Evolutionary conservation across 2,113 vertebrate genomes (phyloP), one percentile per base, ranked within the genome.

Genomic region (Regulus satrapa): DNA sequence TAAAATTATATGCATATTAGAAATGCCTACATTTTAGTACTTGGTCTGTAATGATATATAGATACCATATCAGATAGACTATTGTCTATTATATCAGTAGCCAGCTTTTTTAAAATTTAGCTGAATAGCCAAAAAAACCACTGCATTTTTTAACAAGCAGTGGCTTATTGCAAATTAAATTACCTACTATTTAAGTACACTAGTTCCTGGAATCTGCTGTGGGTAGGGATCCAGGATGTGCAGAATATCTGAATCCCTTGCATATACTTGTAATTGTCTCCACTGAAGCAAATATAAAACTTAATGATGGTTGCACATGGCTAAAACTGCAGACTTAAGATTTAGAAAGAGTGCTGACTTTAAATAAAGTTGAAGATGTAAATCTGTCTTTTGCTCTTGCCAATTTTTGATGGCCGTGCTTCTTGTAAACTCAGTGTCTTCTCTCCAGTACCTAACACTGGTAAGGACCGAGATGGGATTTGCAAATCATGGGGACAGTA

Each of bases 401-500:
- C 54, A 43, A 8, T 66, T 92, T 94, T 82, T 92, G 18, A 19
- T 94, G 90, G 61, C 43, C 2, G 6, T 88, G 64, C 75, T 83
- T 74, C 54, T 90, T 79, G 76, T 86, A 88, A 95, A 90, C 21
- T 80, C 66, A 10, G 24, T 92, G 63, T 97, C 23, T 97, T 92
- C 38, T 96, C 88, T 89, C 94, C 95, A 99, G 99, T 99, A 94
- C 99, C 99, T 92, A 99, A 99, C 96, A 97, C 97, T 94, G 99
- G 99, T 76, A 98, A 98, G 97, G 98, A 99, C 80, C 98, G 99
- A 98, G 99, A 99, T 73, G 99, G 99, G 25, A 99, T 99, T 95
- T 99, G 99, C 97, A 99, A 99, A 97, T 99, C 99, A 0, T 99
- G 99, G 99, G 99, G 99, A 96, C 99, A 99, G 64, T 98, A 99